Evolutionary conservation across 2,888 invertebrate species (phyloP).

Genomic region (Drosophila lacicola): DNA sequence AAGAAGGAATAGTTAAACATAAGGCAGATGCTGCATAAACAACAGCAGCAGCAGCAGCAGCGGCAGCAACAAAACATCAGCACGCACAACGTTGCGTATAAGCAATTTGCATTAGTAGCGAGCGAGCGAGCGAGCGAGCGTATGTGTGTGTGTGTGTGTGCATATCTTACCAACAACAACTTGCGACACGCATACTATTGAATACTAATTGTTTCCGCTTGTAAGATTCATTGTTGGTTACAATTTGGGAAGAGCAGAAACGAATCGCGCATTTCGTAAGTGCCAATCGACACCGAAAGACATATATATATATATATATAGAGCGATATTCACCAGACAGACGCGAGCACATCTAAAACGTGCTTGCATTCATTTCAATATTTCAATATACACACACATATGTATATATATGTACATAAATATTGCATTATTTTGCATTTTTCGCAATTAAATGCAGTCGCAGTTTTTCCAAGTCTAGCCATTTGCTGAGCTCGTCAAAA

Average conservation of each 20-base stretch:
- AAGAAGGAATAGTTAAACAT: slow-evolving; percentile 19
- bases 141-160: slow-evolving; percentile 27
- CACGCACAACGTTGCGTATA: slow-evolving; percentile 70
- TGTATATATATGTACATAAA: background rate
- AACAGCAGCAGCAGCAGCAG: slow-evolving; percentile 21
- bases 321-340: slow-evolving; percentile 10
- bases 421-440: slow-evolving; percentile 42
- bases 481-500: slow-evolving; percentile 58
- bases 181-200: slow-evolving; percentile 35
- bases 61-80: slow-evolving; percentile 24
- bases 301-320: background rate
- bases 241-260: slow-evolving; percentile 18
- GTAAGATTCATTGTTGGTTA: slow-evolving; percentile 6
- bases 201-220: slow-evolving; percentile 34
- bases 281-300: slow-evolving; percentile 33
- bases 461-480: slow-evolving; percentile 25
- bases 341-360: slow-evolving; percentile 40
- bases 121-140: slow-evolving; percentile 11
- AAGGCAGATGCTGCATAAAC: slow-evolving; percentile 30
- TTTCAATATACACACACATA: slow-evolving; percentile 10
- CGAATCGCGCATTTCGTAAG: slow-evolving; percentile 22
- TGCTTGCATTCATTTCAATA: slow-evolving; percentile 44
- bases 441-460: slow-evolving; percentile 29
- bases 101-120: slow-evolving; percentile 63
- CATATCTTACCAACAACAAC: slow-evolving; percentile 35